phyloP scores from a whole-genome alignment of 2,113 vertebrate genomes.

The Mesitornis unicolor region DNA sequence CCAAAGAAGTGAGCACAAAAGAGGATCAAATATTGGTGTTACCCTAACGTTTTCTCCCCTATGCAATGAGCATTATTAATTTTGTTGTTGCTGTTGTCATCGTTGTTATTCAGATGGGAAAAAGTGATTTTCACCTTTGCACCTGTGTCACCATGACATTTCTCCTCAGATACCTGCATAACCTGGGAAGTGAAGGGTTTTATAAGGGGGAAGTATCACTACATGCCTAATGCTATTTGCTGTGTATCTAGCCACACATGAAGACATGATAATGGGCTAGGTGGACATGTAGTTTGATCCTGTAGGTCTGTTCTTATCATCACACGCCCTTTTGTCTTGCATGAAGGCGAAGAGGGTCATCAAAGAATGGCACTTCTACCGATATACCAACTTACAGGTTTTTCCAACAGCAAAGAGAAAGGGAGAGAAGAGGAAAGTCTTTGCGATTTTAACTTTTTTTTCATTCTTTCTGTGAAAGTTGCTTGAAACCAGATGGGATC shows the following conservation, averaged over 20 bases:
- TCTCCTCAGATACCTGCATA: background rate
- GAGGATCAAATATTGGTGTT: background rate
- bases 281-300: background rate
- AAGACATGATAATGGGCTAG: background rate
- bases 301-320: background rate
- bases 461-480: background rate
- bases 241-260: background rate
- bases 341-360: background rate
- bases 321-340: background rate
- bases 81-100: fast-evolving
- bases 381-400: background rate
- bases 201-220: background rate
- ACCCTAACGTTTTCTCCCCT: background rate
- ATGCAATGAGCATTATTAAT: background rate
- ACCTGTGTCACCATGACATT: background rate
- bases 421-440: background rate
- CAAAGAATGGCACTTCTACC: background rate
- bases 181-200: background rate
- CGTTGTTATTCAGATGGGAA: background rate
- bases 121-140: background rate
- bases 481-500: slow-evolving; percentile 39
- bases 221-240: background rate
- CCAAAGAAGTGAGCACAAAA: background rate
- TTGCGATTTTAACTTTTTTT: background rate
- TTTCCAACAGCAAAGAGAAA: background rate